These are phyloP conservation scores for Mnemiopsis leidyi DNA, from an alignment of 37 sponge, comb jelly and placozoan species.

Conservation along the genomic window DNA sequence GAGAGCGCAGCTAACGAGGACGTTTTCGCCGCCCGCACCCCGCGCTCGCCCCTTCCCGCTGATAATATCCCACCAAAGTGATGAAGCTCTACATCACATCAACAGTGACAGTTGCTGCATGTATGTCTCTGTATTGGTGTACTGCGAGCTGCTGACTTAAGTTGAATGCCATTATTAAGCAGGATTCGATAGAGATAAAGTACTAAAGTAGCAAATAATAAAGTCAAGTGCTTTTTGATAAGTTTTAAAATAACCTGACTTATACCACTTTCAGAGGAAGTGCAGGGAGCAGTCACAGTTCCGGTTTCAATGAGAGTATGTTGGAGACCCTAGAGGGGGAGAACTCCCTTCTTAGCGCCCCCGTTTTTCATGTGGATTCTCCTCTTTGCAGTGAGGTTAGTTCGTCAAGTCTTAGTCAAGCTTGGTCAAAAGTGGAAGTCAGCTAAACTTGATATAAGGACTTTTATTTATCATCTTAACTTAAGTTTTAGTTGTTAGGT, in stretches of 20 bases:
- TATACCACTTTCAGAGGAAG: constrained; percentile 14
- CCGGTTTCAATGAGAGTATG: constrained; percentile 55
- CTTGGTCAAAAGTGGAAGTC: too few relatives aligned
- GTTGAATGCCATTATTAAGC: too few relatives aligned
- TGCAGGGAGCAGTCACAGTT: constrained; percentile 56
- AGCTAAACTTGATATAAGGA: too few relatives aligned
- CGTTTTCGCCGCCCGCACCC: constrained; percentile 5
- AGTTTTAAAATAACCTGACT: too few relatives aligned
- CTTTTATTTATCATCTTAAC: too few relatives aligned
- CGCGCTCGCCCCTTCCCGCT: background rate
- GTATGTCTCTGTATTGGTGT: background rate
- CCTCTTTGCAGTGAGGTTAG: constrained; percentile 15
- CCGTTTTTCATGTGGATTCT: background rate
- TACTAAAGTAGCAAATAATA: too few relatives aligned
- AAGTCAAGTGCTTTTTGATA: too few relatives aligned
- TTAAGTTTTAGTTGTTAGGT: too few relatives aligned
- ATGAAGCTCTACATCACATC: constrained; percentile 14
- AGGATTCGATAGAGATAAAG: too few relatives aligned
- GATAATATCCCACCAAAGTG: constrained; percentile 20
- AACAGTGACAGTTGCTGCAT: background rate
- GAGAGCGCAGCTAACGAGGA: constrained; percentile 34
- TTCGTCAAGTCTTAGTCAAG: too few relatives aligned
- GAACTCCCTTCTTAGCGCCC: background rate
- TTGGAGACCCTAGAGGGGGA: background rate
- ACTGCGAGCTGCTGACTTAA: too few relatives aligned